These are phyloP conservation scores for Morpho deidamia DNA, from an alignment of 2,888 invertebrate species.

Conservation along the genomic window DNA sequence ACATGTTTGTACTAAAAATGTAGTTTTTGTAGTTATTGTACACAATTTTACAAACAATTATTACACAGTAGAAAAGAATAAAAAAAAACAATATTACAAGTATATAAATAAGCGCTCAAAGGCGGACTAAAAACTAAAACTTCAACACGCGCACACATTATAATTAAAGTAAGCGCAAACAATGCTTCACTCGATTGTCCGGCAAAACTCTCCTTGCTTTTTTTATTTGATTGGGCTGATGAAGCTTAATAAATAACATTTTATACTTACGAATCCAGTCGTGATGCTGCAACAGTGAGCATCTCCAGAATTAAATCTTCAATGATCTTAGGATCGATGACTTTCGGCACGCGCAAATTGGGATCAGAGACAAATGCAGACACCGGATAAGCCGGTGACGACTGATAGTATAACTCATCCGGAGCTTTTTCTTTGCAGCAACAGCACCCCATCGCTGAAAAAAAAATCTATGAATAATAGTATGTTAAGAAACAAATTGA, in stretches of 20 bases:
- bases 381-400: slow-evolving; percentile 36
- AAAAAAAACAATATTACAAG: background rate
- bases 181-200: background rate
- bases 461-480: too few relatives aligned
- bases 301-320: slow-evolving; percentile 90
- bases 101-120: background rate
- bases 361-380: slow-evolving; percentile 31
- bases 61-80: too few relatives aligned
- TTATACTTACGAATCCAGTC: slow-evolving; percentile 85
- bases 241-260: background rate
- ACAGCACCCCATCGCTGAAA: slow-evolving; percentile 83
- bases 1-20: too few relatives aligned
- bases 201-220: background rate
- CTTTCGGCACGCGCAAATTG: slow-evolving; percentile 30
- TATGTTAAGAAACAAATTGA: too few relatives aligned
- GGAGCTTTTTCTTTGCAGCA: slow-evolving; percentile 82
- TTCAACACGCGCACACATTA: background rate
- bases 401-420: slow-evolving; percentile 67
- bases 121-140: background rate
- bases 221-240: background rate
- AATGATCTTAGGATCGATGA: slow-evolving; percentile 66
- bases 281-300: slow-evolving; percentile 86
- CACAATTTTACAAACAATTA: too few relatives aligned
- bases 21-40: too few relatives aligned
- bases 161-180: too few relatives aligned